Percentiles rank a stretch among this genome's conserved stretches.
Evolutionary conservation across 2,113 vertebrate genomes (phyloP).

Genomic region (Etheostoma cragini): DNA sequence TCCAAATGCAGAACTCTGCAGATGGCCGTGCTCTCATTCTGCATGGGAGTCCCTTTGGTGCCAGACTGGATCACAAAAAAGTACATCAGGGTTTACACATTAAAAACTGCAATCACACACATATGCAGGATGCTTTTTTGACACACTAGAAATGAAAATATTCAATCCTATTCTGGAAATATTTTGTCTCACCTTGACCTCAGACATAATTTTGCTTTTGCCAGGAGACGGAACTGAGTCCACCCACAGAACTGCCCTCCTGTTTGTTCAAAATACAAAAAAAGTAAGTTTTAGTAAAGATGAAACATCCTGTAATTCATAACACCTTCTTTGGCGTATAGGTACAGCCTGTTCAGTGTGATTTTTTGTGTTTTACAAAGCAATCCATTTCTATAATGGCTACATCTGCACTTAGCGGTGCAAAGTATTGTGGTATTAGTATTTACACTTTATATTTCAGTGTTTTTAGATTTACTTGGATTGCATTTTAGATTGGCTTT

Average conservation of each 20-base stretch:
- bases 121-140: not conserved
- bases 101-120: not conserved
- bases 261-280: constrained; percentile 24
- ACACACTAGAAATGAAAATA: not conserved
- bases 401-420: not conserved
- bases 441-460: not conserved
- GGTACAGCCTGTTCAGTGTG: not conserved
- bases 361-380: not conserved
- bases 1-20: constrained; percentile 57
- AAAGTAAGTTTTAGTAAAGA: not conserved
- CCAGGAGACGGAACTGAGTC: constrained; percentile 73
- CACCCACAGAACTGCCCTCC: constrained; percentile 62
- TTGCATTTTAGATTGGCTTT: not conserved
- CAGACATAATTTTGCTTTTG: constrained; percentile 74
- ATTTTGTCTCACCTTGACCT: constrained; percentile 66
- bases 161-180: not conserved
- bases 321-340: too few relatives aligned
- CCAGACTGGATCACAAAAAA: constrained; percentile 39
- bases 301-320: not conserved
- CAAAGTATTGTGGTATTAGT: not conserved
- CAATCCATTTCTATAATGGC: not conserved
- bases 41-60: not conserved
- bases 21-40: constrained; percentile 36
- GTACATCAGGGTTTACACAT: not conserved
- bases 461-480: not conserved